Evolutionary conservation across 2,888 invertebrate species (phyloP), one percentile per base, ranked within the genome.

Genomic region (Dryobotodes eremita): DNA sequence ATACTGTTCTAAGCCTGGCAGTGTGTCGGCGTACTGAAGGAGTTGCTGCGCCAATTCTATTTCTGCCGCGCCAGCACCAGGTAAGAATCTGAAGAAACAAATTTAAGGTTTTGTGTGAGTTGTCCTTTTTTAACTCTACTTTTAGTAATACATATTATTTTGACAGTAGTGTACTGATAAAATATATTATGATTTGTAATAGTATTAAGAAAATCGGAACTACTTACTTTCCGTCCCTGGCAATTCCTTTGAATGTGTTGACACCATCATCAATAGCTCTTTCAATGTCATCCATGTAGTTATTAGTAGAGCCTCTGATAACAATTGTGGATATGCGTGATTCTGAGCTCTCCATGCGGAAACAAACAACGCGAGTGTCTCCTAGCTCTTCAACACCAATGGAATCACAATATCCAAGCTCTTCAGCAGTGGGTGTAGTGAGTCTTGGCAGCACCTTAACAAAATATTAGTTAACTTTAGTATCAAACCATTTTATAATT

Each of bases 271-370:
- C 99, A 90, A 99, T 98, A 48, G 99, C 99, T 82, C 99, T 97
- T 96, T 99, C 99, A 91, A 99, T 98, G 91, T 99, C 99, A 94
- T 99, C 99, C 99, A 99, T 99, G 92, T 98, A 99, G 94, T 99
- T 99, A 88, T 99, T 99, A 8, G 99, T 99, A 1, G 99, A 98
- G 1, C 99, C 99, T 86, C 99, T 98, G 82, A 99, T 97, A 20
- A 99, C 98, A 88, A 99, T 98, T 0, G 99, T 99, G 1, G 99
- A 98, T 83, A 99, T 98, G 72, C 98, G 98, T 7, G 99, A 98
- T 90, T 99, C 99, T 17, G 97, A 96, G 82, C 98, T 98, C 78
- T 98, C 98, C 96, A 99, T 98, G 90, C 98, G 98, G 97, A 99
- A 99, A n/a, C 99, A 98, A 8, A 99, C 98, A 46, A 99, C 98